Conservation (phyloP, 2,888 invertebrate genomes). For the Drosophila anceps region DNA sequence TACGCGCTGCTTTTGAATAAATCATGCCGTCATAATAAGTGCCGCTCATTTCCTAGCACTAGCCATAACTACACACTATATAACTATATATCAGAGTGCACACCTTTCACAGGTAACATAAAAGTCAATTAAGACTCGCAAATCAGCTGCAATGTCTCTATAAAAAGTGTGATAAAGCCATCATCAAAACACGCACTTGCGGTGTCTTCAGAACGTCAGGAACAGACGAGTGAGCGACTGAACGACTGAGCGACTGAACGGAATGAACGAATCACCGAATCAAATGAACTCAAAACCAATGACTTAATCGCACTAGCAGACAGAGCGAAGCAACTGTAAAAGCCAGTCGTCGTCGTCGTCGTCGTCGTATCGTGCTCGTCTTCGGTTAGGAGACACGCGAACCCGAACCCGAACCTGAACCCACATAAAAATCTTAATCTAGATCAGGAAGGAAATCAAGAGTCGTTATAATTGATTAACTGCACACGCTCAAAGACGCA, state of each 20-base stretch:
- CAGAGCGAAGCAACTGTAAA: conserved; percentile 56
- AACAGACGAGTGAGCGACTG: conserved; percentile 9
- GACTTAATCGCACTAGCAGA: conserved; percentile 60
- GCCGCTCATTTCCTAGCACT: conserved; percentile 29
- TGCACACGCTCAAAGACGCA: conserved; percentile 59
- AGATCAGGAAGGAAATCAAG: conserved; percentile 85
- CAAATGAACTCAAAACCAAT: conserved; percentile 53
- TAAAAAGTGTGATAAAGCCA: conserved; percentile 67
- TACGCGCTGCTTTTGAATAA: conserved; percentile 6
- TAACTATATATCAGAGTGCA: conserved; percentile 18
- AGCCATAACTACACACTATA: conserved; percentile 6
- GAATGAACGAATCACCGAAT: conserved; percentile 36
- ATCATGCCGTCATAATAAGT: conserved; percentile 22
- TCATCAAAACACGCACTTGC: conserved; percentile 62
- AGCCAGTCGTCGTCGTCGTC: conserved; percentile 31
- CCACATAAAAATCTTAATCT: conserved; percentile 79
- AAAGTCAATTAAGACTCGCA: conserved; percentile 56
- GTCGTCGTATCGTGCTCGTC: neutral
- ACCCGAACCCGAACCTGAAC: conserved; percentile 45
- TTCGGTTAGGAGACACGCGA: conserved; percentile 28
- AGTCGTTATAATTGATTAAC: conserved; percentile 85
- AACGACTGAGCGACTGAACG: neutral
- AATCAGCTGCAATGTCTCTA: conserved; percentile 46
- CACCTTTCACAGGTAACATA: conserved; percentile 37
- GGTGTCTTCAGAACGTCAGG: conserved; percentile 53